Conservation (phyloP, 2,888 invertebrate species). For the Aphodius granarius region DNA sequence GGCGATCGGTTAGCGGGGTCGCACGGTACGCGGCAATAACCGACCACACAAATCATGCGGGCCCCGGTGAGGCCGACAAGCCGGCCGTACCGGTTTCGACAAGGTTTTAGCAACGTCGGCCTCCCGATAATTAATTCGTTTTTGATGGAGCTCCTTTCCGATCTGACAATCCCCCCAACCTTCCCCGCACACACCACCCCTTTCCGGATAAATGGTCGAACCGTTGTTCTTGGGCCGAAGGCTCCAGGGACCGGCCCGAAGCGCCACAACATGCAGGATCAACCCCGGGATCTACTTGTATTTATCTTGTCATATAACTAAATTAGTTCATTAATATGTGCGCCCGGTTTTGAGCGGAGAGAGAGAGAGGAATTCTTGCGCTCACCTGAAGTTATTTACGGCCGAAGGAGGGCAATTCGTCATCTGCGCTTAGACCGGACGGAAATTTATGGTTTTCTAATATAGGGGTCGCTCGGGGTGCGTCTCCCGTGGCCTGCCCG, state of each 20-base stretch:
- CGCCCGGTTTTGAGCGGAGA: conserved; percentile 20
- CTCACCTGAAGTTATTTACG: conserved; percentile 6
- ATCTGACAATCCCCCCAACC: conserved; percentile 23
- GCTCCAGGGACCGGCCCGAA: conserved; percentile 45
- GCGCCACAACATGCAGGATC: conserved; percentile 43
- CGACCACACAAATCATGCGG: conserved; percentile 48
- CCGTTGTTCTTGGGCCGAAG: conserved; percentile 48
- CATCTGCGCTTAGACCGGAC: conserved; percentile 10
- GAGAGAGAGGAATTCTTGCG: conserved; percentile 29
- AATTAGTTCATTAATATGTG: conserved; percentile 47
- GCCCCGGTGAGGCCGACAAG: conserved; percentile 46
- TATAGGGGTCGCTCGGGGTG: neutral
- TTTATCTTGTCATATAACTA: conserved; percentile 55
- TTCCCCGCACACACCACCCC: conserved; percentile 12
- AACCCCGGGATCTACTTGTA: conserved; percentile 52
- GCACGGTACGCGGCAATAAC: conserved; percentile 37
- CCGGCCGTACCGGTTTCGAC: conserved; percentile 48
- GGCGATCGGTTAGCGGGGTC: conserved; percentile 27
- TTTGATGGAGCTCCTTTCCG: conserved; percentile 47
- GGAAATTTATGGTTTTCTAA: conserved; percentile 13
- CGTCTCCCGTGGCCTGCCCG: neutral
- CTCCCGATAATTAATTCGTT: conserved; percentile 52
- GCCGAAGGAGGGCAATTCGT: conserved; percentile 7
- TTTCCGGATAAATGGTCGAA: conserved; percentile 47
- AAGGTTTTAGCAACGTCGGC: conserved; percentile 43